These are phyloP conservation scores for Galaxias olidus DNA, from an alignment of 2,797 vertebrate species.

Conservation along the genomic window DNA sequence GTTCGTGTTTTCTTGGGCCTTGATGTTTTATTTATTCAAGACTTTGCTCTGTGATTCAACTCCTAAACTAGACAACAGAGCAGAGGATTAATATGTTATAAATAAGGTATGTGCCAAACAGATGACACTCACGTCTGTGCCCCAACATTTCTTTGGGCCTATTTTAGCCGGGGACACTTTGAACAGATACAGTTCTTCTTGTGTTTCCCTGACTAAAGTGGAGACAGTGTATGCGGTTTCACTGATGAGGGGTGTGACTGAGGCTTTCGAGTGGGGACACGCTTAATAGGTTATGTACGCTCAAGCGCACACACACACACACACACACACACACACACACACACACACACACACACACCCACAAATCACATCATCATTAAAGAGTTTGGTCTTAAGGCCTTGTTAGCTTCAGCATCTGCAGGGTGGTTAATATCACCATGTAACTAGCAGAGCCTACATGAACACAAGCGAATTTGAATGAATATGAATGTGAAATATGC, in stretches of 20 bases:
- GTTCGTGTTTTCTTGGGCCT: slow-evolving; percentile 36
- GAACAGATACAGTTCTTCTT: slow-evolving; percentile 9
- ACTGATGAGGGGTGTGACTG: background rate
- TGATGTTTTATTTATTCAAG: slow-evolving; percentile 43
- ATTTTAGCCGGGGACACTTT: background rate
- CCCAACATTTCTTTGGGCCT: background rate
- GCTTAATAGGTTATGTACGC: no score
- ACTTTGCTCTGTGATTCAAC: slow-evolving; percentile 29
- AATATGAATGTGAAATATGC: no score
- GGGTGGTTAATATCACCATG: no score
- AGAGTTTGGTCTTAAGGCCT: slow-evolving; percentile 1
- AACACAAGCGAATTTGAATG: no score
- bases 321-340: background rate
- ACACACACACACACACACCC: background rate
- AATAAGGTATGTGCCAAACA: background rate
- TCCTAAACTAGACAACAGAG: slow-evolving; percentile 22
- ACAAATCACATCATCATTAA: no score
- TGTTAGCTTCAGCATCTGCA: slow-evolving; percentile 7
- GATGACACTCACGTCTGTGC: background rate
- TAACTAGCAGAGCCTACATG: no score
- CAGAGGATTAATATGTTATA: slow-evolving; percentile 8
- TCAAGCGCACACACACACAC: background rate
- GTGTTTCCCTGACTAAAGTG: slow-evolving; percentile 21
- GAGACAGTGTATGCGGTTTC: slow-evolving; percentile 1
- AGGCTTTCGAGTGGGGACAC: no score